A percentile compares a stretch with the other conserved stretches of the same genome.
Conservation (phyloP, 2,888 invertebrate genomes). For the Fissipunctia ypsillon region DNA sequence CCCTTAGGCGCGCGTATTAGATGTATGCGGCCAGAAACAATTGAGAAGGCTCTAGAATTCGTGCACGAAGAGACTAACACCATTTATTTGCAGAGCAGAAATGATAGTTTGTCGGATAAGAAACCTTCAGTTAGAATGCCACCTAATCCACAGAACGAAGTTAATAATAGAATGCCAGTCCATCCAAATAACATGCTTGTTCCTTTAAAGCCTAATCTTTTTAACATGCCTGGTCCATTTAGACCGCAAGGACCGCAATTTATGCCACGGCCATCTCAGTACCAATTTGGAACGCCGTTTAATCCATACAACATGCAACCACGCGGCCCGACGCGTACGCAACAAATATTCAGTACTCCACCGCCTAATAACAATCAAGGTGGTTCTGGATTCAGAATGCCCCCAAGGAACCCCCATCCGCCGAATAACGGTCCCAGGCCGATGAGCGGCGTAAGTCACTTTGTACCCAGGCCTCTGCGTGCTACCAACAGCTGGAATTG, state of each 20-base stretch:
- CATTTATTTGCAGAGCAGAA: not conserved
- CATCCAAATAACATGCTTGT: not conserved
- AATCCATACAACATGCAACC: not conserved
- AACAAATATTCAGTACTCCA: not conserved
- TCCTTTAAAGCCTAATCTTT: too few species aligned
- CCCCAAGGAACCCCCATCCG: not conserved
- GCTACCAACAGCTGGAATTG: slow-evolving; percentile 6
- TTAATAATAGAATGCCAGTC: slow-evolving; percentile 1
- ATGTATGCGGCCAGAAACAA: not conserved
- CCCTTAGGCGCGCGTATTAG: not conserved
- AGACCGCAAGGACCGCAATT: not conserved
- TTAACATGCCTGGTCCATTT: not conserved
- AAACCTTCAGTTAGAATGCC: not conserved
- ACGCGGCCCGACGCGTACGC: not conserved
- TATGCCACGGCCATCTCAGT: not conserved
- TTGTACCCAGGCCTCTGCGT: not conserved
- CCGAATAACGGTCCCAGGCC: not conserved
- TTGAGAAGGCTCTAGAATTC: not conserved
- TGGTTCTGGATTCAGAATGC: not conserved
- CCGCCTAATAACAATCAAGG: not conserved
- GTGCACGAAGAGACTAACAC: not conserved
- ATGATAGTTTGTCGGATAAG: not conserved
- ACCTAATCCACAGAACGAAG: not conserved
- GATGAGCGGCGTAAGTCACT: not conserved
- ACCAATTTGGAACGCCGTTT: not conserved